Evolutionary conservation across 1,140 invertebrate species (phyloP), one percentile per base, ranked within the genome.

Genomic region (Zaprionus camerounensis): DNA sequence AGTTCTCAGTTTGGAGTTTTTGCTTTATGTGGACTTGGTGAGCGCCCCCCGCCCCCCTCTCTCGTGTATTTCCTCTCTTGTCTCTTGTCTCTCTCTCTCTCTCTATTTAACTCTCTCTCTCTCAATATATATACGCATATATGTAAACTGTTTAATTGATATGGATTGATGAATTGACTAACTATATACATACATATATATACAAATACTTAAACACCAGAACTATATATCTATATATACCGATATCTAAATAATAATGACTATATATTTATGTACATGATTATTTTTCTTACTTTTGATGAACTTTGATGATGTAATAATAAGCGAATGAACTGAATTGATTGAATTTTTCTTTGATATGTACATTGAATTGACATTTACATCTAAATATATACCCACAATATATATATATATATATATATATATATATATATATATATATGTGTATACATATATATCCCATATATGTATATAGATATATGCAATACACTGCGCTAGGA

Each of bases 281-380:
- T 82, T 84, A 79, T 81, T 78, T 67, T 88, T 81, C 76, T 78
- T 88, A 79, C 66, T 87, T 83, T 90, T 90, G 81, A 84, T 85
- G 86, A 90, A 78, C 81, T 90, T 90, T 90, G 63, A 85, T 85
- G 81, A 90, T 90, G 85, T 88, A 88, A 87, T 84, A 79, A 81
- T 87, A 87, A 87, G 84, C 71, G 84, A 87, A 90, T 90, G 85
- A 79, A 90, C 86, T 90, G 82, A 90, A 90, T 88, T 90, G 78
- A 75, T 81, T 81, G 62, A 82, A 71, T 85, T 90, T 88, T 88
- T 90, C 85, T 90, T 90, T 90, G 86, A 85, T 90, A 90, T 90
- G 67, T 76, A 78, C 66, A 69, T 72, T 80, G 74, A 77, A 73
- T 72, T 78, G 62, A 65, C 67, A 79, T 71, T 76, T 72, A 79